Base-by-base conservation (phyloP, 2,888 invertebrate species). In the Steinernema carpocapsae region DNA sequence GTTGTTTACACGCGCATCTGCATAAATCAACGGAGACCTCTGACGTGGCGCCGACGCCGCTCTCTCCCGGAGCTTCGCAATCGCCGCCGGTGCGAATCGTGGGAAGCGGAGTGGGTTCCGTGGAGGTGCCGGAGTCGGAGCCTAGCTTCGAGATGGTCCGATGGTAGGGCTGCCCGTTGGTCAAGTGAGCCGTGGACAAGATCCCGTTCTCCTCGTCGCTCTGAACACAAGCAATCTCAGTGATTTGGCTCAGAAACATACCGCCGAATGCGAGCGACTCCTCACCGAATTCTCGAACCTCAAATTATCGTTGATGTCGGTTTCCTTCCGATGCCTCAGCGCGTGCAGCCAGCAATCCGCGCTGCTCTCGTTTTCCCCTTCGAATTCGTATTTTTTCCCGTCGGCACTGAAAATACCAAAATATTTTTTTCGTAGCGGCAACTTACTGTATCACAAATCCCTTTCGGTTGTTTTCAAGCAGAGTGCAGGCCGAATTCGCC, bases 261-360 rank as follows among this genome's bases (percentile, higher is more conserved):
- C 64, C 24, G 17, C 37, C 17, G 64, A 64, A 22, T 64, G 64
- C 17, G 64, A 32, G 1, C 32, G 64, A 64, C 64, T 64, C 29
- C 32, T 4, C 1, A 2, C 10, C 74, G 73, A 26, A 71, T 75
- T 32, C 76, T 17, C 14, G 19, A 71, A 71, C n/a, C 43, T 22
- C 71, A 43, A 22, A 19, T 72, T 74, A 26, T 73, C 24, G 37
- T 70, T 79, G 45, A 73, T 72, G 42, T 72, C 72, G 42, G 70
- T 17, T 51, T 75, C 78, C 3, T 73, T 72, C 43, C 82, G 76
- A 76, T 85, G 89, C 86, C 90, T 89, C 75, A 90, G 82, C 1
- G 89, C 89, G 42, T 89, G 83, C 29, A 90, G 82, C 90, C 90
- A 90, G 70, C 89, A 88, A 88, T 89, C 89, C 85, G 89, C 88